Conservation (phyloP, 2,113 vertebrate species). For the Pituophis catenifer region DNA sequence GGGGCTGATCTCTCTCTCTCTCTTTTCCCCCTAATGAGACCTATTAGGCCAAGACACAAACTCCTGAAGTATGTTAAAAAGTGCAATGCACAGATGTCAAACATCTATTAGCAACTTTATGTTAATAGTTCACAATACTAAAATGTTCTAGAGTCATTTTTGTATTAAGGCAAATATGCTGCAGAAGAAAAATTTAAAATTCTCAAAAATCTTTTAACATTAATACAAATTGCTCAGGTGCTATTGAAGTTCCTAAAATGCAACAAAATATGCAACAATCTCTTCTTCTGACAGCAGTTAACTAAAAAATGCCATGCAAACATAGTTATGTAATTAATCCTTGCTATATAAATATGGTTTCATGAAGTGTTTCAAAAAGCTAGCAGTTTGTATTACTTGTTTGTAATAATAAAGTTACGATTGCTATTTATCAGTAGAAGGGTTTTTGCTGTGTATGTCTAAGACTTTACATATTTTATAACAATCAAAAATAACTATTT, state of each 20-base stretch:
- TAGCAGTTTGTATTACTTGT: not conserved
- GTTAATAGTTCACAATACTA: slow-evolving; percentile 51
- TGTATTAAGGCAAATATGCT: slow-evolving; percentile 52
- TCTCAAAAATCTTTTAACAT: slow-evolving; percentile 53
- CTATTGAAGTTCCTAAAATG: slow-evolving; percentile 21
- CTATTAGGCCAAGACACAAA: slow-evolving; percentile 73
- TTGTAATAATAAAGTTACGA: not conserved
- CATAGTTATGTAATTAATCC: not conserved
- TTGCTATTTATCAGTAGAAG: not conserved
- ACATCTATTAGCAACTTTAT: slow-evolving; percentile 71
- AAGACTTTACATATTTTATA: not conserved
- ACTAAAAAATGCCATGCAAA: not conserved
- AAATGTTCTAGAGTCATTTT: slow-evolving; percentile 37
- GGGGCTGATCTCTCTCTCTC: slow-evolving; percentile 70
- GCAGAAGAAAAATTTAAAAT: slow-evolving; percentile 47
- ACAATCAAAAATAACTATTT: slow-evolving; percentile 31
- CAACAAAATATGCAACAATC: slow-evolving; percentile 23
- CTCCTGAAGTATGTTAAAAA: slow-evolving; percentile 75
- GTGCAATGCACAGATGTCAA: slow-evolving; percentile 72
- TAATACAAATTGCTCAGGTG: not conserved
- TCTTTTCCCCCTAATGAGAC: slow-evolving; percentile 68
- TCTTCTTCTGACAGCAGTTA: not conserved
- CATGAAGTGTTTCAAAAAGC: fast-evolving
- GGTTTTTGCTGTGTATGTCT: not conserved
- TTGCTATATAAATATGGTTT: not conserved